A percentile compares a stretch with the other conserved stretches of the same genome.
phyloP scores from a whole-genome alignment of 2,113 vertebrate species.

The Orthonyx spaldingii region DNA sequence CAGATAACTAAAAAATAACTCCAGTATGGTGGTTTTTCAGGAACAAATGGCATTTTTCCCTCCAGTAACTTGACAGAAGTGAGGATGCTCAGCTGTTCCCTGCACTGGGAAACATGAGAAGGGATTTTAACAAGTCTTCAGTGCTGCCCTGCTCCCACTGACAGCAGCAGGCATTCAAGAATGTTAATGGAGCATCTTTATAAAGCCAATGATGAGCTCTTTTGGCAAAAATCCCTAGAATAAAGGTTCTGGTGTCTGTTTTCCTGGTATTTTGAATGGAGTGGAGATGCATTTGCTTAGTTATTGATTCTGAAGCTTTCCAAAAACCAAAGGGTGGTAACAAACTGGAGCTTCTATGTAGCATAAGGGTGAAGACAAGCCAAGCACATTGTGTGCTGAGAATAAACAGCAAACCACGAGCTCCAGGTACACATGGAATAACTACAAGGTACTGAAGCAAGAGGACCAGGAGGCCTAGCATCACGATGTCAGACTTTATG shows the following conservation, averaged over 20 bases:
- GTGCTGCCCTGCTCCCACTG: neutral
- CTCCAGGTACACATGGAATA: neutral
- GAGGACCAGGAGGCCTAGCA: neutral
- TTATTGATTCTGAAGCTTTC: neutral
- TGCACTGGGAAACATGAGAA: neutral
- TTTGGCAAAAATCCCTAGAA: neutral
- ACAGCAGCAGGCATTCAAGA: neutral
- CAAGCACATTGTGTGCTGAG: neutral
- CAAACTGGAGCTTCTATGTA: neutral
- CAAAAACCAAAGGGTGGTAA: neutral
- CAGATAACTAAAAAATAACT: neutral
- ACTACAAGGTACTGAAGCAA: neutral
- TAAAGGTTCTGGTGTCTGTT: neutral
- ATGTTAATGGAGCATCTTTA: neutral
- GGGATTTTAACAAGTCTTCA: neutral
- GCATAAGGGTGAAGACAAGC: neutral
- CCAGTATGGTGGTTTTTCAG: neutral
- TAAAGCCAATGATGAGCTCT: neutral
- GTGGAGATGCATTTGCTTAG: neutral
- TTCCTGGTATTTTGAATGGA: neutral
- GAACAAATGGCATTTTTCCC: neutral
- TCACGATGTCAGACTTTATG: neutral
- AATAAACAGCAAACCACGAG: neutral
- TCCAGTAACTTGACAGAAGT: neutral
- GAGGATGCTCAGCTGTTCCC: neutral